Conservation (phyloP, 2,797 vertebrate species). For the Numenius phaeopus region DNA sequence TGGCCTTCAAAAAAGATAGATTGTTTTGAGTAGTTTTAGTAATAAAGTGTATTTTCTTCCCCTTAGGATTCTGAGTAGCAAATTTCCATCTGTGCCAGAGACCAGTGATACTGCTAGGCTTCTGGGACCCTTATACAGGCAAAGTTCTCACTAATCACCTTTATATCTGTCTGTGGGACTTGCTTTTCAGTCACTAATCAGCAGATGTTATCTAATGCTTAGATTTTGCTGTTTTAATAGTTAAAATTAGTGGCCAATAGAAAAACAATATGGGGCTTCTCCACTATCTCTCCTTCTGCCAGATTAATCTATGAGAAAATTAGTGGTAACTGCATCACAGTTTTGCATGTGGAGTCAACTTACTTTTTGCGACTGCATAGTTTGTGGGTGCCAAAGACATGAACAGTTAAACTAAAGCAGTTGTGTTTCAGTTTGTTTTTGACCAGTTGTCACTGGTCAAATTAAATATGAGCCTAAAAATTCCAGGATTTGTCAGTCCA, state of each 20-base stretch:
- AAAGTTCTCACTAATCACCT: not conserved
- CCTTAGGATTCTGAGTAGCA: not conserved
- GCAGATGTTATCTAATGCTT: not conserved
- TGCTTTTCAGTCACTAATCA: not conserved
- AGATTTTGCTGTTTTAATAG: not conserved
- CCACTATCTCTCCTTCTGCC: not conserved
- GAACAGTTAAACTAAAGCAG: not conserved
- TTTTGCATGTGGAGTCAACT: not conserved
- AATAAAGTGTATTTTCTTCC: conserved; percentile 19
- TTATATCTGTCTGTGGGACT: not conserved
- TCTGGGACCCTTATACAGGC: not conserved
- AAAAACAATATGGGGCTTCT: not conserved
- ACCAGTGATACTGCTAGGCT: not conserved
- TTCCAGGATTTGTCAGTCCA: not conserved
- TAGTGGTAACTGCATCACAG: not conserved
- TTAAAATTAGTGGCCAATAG: not conserved
- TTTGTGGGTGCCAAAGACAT: not conserved
- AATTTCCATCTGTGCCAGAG: conserved; percentile 19
- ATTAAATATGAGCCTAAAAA: not conserved
- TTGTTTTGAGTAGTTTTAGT: conserved; percentile 36
- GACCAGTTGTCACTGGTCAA: not conserved
- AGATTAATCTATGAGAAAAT: not conserved
- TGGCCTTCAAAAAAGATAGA: conserved; percentile 35
- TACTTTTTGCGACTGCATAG: not conserved
- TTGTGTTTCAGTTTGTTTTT: not conserved